Evolutionary conservation across 2,888 invertebrate species (phyloP), one percentile per base, ranked within the genome.

Genomic region (Deilephila elpenor): DNA sequence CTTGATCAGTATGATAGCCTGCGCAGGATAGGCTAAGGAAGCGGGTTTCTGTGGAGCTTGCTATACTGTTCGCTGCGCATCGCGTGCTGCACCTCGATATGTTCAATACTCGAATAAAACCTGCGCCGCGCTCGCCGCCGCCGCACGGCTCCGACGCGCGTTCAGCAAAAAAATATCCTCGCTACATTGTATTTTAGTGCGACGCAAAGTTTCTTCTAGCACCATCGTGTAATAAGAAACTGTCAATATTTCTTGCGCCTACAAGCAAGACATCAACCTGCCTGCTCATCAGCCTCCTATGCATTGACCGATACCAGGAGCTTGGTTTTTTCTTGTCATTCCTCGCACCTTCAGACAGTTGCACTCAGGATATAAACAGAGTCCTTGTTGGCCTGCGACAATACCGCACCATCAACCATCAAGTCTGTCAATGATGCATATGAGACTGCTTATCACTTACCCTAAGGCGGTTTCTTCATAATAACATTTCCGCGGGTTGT

Each of bases 161-260:
- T 5, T 17, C 67, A 25, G 25, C 25, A 8, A 25, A 67, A 67
- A 67, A 67, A 25, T 44, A 44, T 44, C 51, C 0, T 14, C 17
- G 25, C 17, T 51, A 67, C 67, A 67, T 25, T 67, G 67, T 67
- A 67, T 67, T 67, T 67, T 67, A 67, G 44, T 51, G 44, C 25
- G 25, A 25, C 25, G 17, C 67, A 51, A 67, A 67, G 44, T 25
- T 67, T 67, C 44, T 67, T 44, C 44, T 25, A 25, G 44, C 6
- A 25, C 44, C 11, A 20, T 20, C 7, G 14, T 5, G 19, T 19
- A 44, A 20, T 20, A 67, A 67, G 37, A 37, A 67, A 67, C 44
- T 44, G 44, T 5, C 14, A 44, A 51, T 17, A 25, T n/a, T 67
- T 67, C 44, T 51, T 51, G 51, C 17, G 14, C 7, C 6, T 8